A percentile compares a stretch with the other conserved stretches of the same genome.
These are phyloP conservation scores for Oscheius onirici DNA, from an alignment of 2,888 invertebrate genomes.

Conservation along the genomic window DNA sequence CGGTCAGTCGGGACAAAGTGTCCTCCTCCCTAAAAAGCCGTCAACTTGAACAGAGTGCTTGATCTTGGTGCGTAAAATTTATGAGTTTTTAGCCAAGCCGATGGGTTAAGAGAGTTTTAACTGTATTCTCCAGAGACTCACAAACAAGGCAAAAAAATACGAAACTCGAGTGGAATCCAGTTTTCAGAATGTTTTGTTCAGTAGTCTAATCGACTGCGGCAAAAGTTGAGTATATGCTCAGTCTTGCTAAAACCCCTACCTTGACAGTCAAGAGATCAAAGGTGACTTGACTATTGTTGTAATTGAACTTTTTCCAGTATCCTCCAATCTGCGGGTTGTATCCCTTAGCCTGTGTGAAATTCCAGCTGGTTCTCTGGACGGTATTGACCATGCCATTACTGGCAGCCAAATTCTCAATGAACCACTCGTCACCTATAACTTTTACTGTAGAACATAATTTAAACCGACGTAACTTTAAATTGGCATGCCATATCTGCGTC, in stretches of 20 bases:
- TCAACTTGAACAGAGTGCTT: background rate
- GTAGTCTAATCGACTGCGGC: no score
- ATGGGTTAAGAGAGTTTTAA: no score
- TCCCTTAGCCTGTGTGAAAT: constrained; percentile 49
- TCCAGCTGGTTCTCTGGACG: constrained; percentile 48
- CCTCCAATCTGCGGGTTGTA: constrained; percentile 58
- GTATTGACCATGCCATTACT: constrained; percentile 41
- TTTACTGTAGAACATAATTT: no score
- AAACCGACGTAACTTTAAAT: no score
- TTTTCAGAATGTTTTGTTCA: no score
- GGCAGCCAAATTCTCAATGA: constrained; percentile 59
- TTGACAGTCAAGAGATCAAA: constrained; percentile 58
- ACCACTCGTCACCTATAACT: constrained; percentile 67
- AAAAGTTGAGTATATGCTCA: no score
- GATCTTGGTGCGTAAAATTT: no score
- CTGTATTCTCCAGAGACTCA: no score
- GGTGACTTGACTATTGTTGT: constrained; percentile 34
- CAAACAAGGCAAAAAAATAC: no score
- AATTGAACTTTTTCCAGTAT: constrained; percentile 56
- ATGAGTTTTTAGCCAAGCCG: no score
- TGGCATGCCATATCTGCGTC: constrained; percentile 69
- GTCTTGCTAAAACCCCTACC: no score
- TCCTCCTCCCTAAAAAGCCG: constrained; percentile 73
- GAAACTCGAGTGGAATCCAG: no score
- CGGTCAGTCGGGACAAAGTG: constrained; percentile 86